Evolutionary conservation across 2,888 invertebrate genomes (phyloP).

Genomic region (Papilio gigon): DNA sequence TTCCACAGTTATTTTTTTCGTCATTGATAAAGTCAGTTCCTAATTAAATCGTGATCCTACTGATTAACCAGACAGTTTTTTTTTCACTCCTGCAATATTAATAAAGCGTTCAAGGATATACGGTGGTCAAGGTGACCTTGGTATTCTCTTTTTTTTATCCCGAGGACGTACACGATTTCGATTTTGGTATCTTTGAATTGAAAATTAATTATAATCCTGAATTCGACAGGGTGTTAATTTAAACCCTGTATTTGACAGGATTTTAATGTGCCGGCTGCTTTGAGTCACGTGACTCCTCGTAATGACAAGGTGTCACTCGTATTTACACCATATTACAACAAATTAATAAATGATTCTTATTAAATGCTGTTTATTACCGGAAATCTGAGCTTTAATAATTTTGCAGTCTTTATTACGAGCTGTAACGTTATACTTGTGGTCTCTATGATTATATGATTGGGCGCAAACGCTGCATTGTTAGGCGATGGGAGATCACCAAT

Average conservation of each 20-base stretch:
- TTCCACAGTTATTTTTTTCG: no score
- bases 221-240: no score
- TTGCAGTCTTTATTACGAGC: not conserved
- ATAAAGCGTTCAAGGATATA: constrained; percentile 9
- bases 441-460: not conserved
- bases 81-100: constrained; percentile 14
- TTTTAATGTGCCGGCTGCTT: not conserved
- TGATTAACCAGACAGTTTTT: not conserved
- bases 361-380: not conserved
- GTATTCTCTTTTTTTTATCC: not conserved
- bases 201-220: not conserved
- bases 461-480: not conserved
- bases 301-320: not conserved
- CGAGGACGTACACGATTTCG: not conserved
- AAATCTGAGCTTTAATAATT: not conserved
- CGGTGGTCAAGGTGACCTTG: constrained; percentile 10
- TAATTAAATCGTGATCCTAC: not conserved
- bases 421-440: not conserved
- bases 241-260: no score
- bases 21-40: not conserved
- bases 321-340: not conserved
- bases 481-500: no score
- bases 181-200: not conserved
- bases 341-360: not conserved
- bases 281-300: not conserved